Base-by-base conservation (phyloP, 1,140 invertebrate species). In the Drosophila yakuba region DNA sequence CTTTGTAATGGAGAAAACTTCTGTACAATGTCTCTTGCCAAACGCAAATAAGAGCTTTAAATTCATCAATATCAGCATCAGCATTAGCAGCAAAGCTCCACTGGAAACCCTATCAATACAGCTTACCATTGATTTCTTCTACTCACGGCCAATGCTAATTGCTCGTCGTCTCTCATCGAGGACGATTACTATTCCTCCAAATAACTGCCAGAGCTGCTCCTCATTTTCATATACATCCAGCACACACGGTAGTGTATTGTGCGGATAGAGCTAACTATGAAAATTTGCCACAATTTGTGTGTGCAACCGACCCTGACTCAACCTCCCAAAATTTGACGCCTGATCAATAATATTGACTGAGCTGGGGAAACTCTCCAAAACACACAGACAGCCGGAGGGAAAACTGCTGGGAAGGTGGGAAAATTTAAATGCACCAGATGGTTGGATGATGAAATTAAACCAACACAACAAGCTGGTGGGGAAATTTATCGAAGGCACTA, bases 261-360 rank as follows among this genome's bases (percentile, higher is more conserved):
- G 63, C 10, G 36, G 25, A 57, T 17, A 39, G 15, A 28, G 28
- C 72, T 15, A 78, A 62, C 64, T 66, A 63, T 86, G 82, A 73
- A 69, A 81, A 78, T 85, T 80, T 86, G 73, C 78, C 82, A 74
- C 78, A 82, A 78, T 75, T 78, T 71, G 48, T 63, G 67, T 48
- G 64, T 71, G 68, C 44, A 71, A 69, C 64, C 25, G 68, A 72
- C 20, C 50, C 68, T 12, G 36, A 66, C 47, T 64, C 63, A 56
- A 61, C 12, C 62, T 35, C 55, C 36, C 74, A 67, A 78, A 82
- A 78, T 79, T 81, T 86, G 79, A 68, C 83, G 82, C 78, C 83
- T 79, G 83, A 88, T 86, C 83, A 83, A 86, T 86, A 86, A 83
- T 86, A 88, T 83, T 86, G 79, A 71, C 78, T 72, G 66, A 64